Evolutionary conservation across 2,888 invertebrate species (phyloP).

Genomic region (Torymus aiolomorphi): DNA sequence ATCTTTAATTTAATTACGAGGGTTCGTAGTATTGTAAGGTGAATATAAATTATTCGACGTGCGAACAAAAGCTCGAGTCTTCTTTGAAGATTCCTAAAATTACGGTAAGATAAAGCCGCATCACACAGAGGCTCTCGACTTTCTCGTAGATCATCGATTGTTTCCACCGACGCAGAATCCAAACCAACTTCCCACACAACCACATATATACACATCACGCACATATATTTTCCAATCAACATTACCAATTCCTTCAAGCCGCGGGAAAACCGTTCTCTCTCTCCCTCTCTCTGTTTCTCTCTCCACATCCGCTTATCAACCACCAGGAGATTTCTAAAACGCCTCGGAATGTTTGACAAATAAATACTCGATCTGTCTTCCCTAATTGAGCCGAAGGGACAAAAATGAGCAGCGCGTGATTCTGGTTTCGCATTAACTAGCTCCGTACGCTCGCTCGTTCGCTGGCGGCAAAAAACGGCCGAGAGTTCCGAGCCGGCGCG

Average conservation of each 20-base stretch:
- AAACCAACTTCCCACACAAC: neutral
- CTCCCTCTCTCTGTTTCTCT: neutral
- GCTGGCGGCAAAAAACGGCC: constrained; percentile 19
- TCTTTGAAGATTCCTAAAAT: no score
- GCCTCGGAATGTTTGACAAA: constrained; percentile 53
- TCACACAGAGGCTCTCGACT: neutral
- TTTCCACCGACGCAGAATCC: constrained; percentile 2
- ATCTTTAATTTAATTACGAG: no score
- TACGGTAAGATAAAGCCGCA: no score
- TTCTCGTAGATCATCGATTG: constrained; percentile 41
- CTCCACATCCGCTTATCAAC: constrained; percentile 22
- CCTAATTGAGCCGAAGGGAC: constrained; percentile 55
- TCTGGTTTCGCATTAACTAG: constrained; percentile 55
- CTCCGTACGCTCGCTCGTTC: neutral
- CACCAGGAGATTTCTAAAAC: constrained; percentile 50
- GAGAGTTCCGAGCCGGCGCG: constrained; percentile 30
- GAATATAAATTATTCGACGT: neutral
- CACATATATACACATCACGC: no score
- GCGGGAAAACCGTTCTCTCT: neutral
- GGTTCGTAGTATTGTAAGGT: neutral
- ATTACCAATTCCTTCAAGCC: constrained; percentile 5
- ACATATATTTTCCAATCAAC: constrained; percentile 43
- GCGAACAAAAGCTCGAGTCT: neutral
- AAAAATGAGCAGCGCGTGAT: constrained; percentile 46
- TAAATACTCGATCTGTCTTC: constrained; percentile 55